Evolutionary conservation across 2,113 vertebrate genomes (phyloP).

Genomic region (Epinephelus cyanopodus): DNA sequence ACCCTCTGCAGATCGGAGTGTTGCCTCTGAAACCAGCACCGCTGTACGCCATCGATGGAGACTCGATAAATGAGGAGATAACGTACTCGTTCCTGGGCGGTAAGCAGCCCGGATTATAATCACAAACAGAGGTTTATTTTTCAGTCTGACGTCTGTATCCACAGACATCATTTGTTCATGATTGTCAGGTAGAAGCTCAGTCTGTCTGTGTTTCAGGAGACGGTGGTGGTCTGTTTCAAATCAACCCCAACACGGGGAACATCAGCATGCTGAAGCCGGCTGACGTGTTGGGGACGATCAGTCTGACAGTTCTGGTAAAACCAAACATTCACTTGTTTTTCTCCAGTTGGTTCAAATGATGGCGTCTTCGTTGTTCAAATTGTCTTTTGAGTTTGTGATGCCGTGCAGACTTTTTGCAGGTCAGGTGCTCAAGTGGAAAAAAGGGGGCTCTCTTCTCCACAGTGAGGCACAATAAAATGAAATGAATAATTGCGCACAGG

Average conservation of each 20-base stretch:
- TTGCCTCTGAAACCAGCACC: conserved; percentile 85
- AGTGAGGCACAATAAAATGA: no score
- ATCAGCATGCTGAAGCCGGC: conserved; percentile 84
- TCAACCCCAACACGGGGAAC: conserved; percentile 79
- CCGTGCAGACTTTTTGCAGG: no score
- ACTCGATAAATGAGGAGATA: conserved; percentile 82
- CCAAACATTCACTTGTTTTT: background rate
- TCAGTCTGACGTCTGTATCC: background rate
- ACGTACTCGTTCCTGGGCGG: conserved; percentile 84
- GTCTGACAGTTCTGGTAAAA: conserved; percentile 87
- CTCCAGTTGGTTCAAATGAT: background rate
- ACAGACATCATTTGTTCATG: background rate
- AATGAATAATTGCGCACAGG: no score
- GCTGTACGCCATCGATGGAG: conserved; percentile 88
- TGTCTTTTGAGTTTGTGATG: no score
- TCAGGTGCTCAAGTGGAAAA: no score
- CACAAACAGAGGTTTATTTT: background rate
- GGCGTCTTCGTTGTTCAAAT: background rate
- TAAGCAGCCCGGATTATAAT: conserved; percentile 46
- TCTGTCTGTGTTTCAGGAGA: conserved; percentile 79
- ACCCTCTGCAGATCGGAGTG: conserved; percentile 68
- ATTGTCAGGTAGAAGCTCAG: background rate
- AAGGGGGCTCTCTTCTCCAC: no score
- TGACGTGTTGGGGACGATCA: conserved; percentile 54
- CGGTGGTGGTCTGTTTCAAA: conserved; percentile 64